Percentiles rank a stretch among this genome's conserved stretches.
Evolutionary conservation across 1,140 invertebrate genomes (phyloP).

Genomic region (Drosophila oshimai): DNA sequence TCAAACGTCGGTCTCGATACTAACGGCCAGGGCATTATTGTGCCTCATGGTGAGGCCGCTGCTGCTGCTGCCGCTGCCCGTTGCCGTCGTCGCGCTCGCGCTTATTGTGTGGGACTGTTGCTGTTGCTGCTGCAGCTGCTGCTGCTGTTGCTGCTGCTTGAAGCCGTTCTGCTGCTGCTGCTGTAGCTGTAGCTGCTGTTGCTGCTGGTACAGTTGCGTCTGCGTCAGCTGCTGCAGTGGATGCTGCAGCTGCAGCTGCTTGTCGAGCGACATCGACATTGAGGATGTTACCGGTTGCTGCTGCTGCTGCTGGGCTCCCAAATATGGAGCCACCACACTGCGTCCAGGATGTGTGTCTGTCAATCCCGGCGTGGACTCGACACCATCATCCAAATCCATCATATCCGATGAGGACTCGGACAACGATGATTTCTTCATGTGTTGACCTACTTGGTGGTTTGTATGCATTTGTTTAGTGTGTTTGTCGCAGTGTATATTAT

Average conservation of each 20-base stretch:
- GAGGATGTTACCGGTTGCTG: conserved; percentile 39
- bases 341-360: conserved; percentile 80
- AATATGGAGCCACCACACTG: conserved; percentile 80
- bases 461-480: conserved; percentile 77
- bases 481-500: conserved; percentile 33
- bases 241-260: conserved; percentile 47
- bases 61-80: conserved; percentile 86
- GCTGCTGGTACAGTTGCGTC: conserved; percentile 46
- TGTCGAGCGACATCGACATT: conserved; percentile 39
- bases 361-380: conserved; percentile 88
- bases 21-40: conserved; percentile 89
- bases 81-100: conserved; percentile 41
- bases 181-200: conserved; percentile 24
- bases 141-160: conserved; percentile 54
- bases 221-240: conserved; percentile 39
- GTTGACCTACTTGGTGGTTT: conserved; percentile 87
- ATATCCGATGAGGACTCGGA: conserved; percentile 97
- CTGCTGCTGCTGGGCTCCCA: conserved; percentile 72
- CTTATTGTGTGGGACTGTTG: conserved; percentile 54
- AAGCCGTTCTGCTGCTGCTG: conserved; percentile 49
- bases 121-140: conserved; percentile 43
- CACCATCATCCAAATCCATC: conserved; percentile 96
- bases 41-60: conserved; percentile 92
- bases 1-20: conserved; percentile 99
- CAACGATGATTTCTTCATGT: conserved; percentile 94